Evolutionary conservation across 1,140 invertebrate genomes (phyloP), one percentile per base, ranked within the genome.

Genomic region (Coptotermes formosanus): DNA sequence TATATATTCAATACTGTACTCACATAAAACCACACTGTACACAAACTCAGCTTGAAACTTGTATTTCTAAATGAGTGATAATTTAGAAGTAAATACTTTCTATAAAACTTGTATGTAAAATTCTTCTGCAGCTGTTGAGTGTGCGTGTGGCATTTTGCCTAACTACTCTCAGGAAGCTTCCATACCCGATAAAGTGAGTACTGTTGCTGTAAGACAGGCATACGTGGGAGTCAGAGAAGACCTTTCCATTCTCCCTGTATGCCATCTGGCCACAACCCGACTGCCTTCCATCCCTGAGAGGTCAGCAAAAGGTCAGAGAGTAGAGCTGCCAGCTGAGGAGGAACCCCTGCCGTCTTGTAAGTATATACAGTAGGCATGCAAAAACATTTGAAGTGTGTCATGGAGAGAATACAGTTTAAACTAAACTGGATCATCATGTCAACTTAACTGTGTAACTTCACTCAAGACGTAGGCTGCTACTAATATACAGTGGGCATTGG

Each of bases 271-370:
- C 32, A 95, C 95, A 59, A 95, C 96, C 64, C 93, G 95, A 88
- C 92, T 97, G 89, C 96, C 96, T 9, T 96, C 95, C n/a, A 96
- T 95, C 89, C 95, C 94, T n/a, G 96, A 95, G 89, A 91, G 95
- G 87, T 90, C 93, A 84, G 91, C 92, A 85, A 90, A 90, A 48
- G 91, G 90, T 88, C 94, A 95, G 88, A 92, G 93, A n/a, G 91
- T 95, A 82, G 93, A 95, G 19, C 92, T 94, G 75, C 91, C 92
- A 88, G 92, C 93, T 38, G 94, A 94, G 82, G 96, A 97, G 88
- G 96, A 97, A 90, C 96, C 96, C 32, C 90, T 98, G 87, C 97
- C 97, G 69, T 94, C 96, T 88, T 95, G 96, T 96, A 92, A 93
- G 92, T 91, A 85, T 25, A 19, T 55, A 21, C 52, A 55, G 14